Base-by-base conservation (phyloP, 2,113 vertebrate species). In the Apodemus speciosus region DNA sequence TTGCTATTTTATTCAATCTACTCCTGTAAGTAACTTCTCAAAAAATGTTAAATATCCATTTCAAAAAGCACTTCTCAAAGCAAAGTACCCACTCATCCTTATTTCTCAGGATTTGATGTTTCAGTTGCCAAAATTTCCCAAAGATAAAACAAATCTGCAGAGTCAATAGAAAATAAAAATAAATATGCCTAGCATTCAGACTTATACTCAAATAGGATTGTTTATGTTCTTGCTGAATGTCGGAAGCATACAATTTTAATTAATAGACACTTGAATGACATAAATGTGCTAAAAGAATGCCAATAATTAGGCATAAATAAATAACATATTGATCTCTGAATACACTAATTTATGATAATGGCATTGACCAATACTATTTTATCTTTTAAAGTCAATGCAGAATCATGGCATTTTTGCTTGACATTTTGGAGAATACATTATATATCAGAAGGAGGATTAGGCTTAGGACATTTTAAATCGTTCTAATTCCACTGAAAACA, bases 1-100 rank as follows among this genome's bases (percentile, higher is more conserved):
- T 92, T 97, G 92, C 93, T 97, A 96, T 97, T 97, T 97, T 94
- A 97, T 93, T 95, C 92, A 90, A 93, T 95, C 86, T 93, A 92
- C 68, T 94, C 92, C 94, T 85, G 93, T 96, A 96, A 97, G 97
- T 95, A 97, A 96, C 95, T 97, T 97, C 89, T 95, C 90, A 81
- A 95, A 81, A 97, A 96, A 71, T 53, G 95, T 96, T 94, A 86
- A 84, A 68, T 69, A 94, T 16, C 92, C 56, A 94, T 96, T 98
- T 97, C 72, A 91, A 95, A 97, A 97, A 97, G 79, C 73, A 93
- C 73, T 97, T 92, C 80, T 97, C 89, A 96, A 95, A 0, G 0
- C 76, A 95, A 95, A 96, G 94, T 96, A 77, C 56, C 23, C 91
- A 77, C 85, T 97, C 46, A 27, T 66, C 53, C 85, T 96, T 95